A percentile compares a stretch with the other conserved stretches of the same genome.
phyloP scores from a whole-genome alignment of 2,888 invertebrate genomes.

The Ethmia dodecea region DNA sequence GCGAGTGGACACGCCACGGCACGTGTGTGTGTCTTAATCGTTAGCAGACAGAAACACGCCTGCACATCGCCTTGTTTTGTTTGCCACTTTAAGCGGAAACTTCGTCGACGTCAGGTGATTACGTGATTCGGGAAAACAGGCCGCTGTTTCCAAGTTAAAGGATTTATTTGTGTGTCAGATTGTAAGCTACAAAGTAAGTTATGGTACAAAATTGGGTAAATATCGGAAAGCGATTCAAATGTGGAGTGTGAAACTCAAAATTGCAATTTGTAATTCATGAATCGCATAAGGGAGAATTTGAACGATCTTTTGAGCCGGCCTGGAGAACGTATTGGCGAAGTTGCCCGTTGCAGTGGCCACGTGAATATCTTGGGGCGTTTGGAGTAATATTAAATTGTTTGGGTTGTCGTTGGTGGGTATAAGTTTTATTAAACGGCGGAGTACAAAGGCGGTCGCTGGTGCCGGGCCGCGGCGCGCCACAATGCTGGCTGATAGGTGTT shows the following conservation, averaged over 20 bases:
- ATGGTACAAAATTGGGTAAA: conserved; percentile 34
- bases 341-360: conserved; percentile 33
- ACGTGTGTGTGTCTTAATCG: conserved; percentile 68
- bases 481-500: conserved; percentile 39
- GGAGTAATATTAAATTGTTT: conserved; percentile 33
- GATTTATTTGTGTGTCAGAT: conserved; percentile 45
- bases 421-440: conserved; percentile 38
- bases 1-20: conserved; percentile 52
- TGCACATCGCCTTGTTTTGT: conserved; percentile 58
- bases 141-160: conserved; percentile 35
- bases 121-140: conserved; percentile 35
- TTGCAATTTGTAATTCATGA: conserved; percentile 45
- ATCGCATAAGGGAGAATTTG: conserved; percentile 38
- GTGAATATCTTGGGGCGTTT: conserved; percentile 31
- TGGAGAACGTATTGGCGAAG: conserved; percentile 33
- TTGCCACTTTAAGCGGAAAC: conserved; percentile 57
- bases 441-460: conserved; percentile 28
- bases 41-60: conserved; percentile 59
- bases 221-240: conserved; percentile 41
- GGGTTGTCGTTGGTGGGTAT: conserved; percentile 24
- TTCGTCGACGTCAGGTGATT: conserved; percentile 52
- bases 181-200: conserved; percentile 38
- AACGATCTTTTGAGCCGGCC: conserved; percentile 36
- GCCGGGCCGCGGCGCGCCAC: conserved; percentile 23
- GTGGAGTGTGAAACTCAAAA: conserved; percentile 36